Base-by-base conservation (phyloP, 2,113 vertebrate genomes). In the Rhabdomys dilectus region DNA sequence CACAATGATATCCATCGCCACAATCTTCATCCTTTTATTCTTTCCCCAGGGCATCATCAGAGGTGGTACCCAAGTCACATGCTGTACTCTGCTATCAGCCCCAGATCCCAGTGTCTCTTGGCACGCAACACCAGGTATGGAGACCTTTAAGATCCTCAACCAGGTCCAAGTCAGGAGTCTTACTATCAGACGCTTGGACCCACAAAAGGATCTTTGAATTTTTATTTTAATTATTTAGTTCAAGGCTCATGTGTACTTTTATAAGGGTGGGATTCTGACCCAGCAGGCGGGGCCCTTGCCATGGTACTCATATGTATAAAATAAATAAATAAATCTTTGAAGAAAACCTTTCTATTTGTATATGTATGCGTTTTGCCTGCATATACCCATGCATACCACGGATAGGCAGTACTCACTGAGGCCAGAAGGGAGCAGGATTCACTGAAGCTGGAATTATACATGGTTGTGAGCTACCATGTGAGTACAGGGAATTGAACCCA, bases 1-100 rank as follows among this genome's bases (percentile, higher is more conserved):
- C 0, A 3, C 36, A 17, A 10, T 29, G 3, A 39, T 39, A 17
- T 10, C n/a, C 11, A 13, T 13, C 24, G 12, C 56, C 56, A 5
- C 31, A 16, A 53, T 3, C 22, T 10, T 15, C 21, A 21, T 19
- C n/a, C 45, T 80, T 68, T 36, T 8, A 26, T 34, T 13, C 17
- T 26, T 3, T 7, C 34, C 36, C 26, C 76, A 76, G 60, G 68
- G 39, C 2, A 3, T 29, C 62, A 31, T 34, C 56, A 66, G n/a
- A 56, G 31, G n/a, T 7, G 56, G 4, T 42, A 0, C 15, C 78
- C 26, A 21, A 53, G 39, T 62, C 15, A 51, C 29, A 29, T 17
- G 4, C 15, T 39, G 45, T 15, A 16, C n/a, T 48, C 7, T n/a
- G 7, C 10, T 39, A 8, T 58, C 36, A n/a, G 1, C 16, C 5